Evolutionary conservation across 2,888 invertebrate genomes (phyloP), one percentile per base, ranked within the genome.

Genomic region (Drosophila stalkeri): DNA sequence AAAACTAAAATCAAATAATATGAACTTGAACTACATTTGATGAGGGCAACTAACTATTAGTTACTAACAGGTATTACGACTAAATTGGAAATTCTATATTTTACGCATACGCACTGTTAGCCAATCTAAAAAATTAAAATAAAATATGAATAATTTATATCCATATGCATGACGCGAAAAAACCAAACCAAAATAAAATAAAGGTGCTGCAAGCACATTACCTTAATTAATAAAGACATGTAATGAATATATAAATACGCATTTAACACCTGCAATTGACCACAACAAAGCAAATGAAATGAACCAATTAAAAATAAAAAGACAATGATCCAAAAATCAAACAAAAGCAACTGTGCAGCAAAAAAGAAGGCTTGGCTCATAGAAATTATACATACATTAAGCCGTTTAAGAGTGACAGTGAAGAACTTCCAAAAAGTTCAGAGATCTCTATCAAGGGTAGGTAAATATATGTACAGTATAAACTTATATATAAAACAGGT

Each of bases 221-320:
- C 9, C 66, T 72, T 64, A 78, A 78, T 73, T 78, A 46, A 55
- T 44, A 33, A 33, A 35, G 56, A 61, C 54, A 20, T 52, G 63
- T 61, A 56, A 64, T 75, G 55, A 64, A 71, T 63, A 37, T 49
- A 44, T 16, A 51, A 67, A 49, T 35, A 56, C 64, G 43, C 56
- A 60, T 37, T 64, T 64, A 77, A 62, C 77, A 80, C 80, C 76
- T 77, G 77, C 63, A 71, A 43, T 65, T 77, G 76, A 63, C 60
- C 63, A 75, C 64, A 63, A 59, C 52, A 64, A 64, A 61, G 39
- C 35, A 37, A 39, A 23, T 33, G 7, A 43, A 39, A 23, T 39
- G 7, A 35, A 31, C 3, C 37, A 31, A 37, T 35, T 31, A 31
- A 18, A 31, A 7, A 16, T 23, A 6, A 18, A 41, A 6, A 33